Percentiles rank a stretch among this genome's conserved stretches.
phyloP scores from a whole-genome alignment of 2,797 vertebrate genomes.

The Otolemur crassicaudatus region DNA sequence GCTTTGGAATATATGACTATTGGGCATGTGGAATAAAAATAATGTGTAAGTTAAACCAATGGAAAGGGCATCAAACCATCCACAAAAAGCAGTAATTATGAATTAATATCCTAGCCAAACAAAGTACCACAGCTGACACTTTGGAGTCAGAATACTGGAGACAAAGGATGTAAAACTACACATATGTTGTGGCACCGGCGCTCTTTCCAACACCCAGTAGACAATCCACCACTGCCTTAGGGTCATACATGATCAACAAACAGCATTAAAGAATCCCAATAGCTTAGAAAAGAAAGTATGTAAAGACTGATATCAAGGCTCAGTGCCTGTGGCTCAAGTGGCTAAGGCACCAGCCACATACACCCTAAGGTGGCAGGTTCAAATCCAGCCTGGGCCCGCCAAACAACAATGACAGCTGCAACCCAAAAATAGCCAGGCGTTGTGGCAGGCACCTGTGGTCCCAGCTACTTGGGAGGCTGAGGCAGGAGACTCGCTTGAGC shows the following conservation, averaged over 20 bases:
- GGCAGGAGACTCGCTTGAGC: too few species aligned
- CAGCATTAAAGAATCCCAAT: constrained; percentile 6
- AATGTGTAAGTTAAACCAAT: constrained; percentile 73
- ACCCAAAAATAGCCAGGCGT: too few species aligned
- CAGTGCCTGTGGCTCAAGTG: too few species aligned
- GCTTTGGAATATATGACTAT: constrained; percentile 81
- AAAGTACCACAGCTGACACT: constrained; percentile 78
- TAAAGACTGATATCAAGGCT: constrained; percentile 10
- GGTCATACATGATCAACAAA: constrained; percentile 50
- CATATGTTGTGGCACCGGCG: not conserved
- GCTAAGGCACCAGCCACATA: too few species aligned
- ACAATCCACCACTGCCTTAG: constrained; percentile 25
- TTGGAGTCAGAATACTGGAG: constrained; percentile 64
- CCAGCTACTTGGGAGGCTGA: too few species aligned
- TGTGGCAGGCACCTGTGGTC: too few species aligned
- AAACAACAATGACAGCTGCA: too few species aligned
- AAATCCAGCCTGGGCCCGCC: too few species aligned
- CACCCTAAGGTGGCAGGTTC: too few species aligned
- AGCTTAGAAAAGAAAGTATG: constrained; percentile 59
- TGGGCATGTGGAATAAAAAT: constrained; percentile 71
- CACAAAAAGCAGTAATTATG: constrained; percentile 79
- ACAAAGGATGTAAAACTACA: constrained; percentile 6
- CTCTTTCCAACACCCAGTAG: constrained; percentile 23
- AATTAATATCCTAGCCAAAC: constrained; percentile 69
- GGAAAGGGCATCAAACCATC: constrained; percentile 71